Conservation (phyloP, 35 echinoderm and acorn worm species). For the Ptychodera flava region DNA sequence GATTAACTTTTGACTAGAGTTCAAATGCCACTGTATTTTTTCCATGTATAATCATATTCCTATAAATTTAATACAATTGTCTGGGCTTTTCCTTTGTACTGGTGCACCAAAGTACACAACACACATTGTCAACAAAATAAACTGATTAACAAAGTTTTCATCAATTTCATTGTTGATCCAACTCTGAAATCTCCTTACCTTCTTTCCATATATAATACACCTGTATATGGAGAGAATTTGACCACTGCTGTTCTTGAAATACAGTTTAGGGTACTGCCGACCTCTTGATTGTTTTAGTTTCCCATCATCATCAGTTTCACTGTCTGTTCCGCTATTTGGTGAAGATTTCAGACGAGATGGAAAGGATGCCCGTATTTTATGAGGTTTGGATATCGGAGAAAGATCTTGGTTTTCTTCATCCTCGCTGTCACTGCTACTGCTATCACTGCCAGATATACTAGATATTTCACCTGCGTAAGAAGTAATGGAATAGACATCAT, state of each 20-base stretch:
- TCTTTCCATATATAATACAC: slow-evolving; percentile 71
- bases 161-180: too few species aligned
- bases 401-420: background rate
- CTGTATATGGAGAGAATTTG: slow-evolving; percentile 73
- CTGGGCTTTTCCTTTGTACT: too few species aligned
- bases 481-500: too few species aligned
- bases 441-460: slow-evolving; percentile 90
- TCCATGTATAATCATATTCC: too few species aligned
- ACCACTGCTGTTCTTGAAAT: slow-evolving; percentile 55
- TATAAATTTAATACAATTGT: too few species aligned
- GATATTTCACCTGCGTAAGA: slow-evolving; percentile 90
- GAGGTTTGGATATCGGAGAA: background rate
- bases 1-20: too few species aligned
- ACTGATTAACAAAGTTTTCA: too few species aligned
- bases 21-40: too few species aligned
- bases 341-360: background rate
- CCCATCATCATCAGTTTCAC: slow-evolving; percentile 23
- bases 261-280: slow-evolving; percentile 56
- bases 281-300: background rate
- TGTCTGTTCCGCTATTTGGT: background rate
- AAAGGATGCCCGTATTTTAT: background rate
- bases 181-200: slow-evolving; percentile 51
- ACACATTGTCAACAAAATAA: too few species aligned
- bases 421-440: background rate
- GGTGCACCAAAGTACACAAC: too few species aligned